Conservation (phyloP, 1,140 invertebrate genomes). For the Drosophila equinoxialis region DNA sequence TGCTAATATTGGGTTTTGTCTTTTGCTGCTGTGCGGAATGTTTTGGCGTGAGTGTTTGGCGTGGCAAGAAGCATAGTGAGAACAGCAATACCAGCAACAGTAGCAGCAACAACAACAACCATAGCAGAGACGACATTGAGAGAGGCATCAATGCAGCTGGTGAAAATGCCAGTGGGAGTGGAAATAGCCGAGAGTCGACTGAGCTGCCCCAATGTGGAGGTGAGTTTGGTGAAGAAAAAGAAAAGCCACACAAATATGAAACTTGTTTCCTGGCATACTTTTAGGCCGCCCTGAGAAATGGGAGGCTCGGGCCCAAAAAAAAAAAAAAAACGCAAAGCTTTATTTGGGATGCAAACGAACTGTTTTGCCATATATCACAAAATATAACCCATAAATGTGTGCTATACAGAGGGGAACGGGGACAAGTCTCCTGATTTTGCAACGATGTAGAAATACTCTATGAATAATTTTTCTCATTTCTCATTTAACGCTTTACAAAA, state of each 20-base stretch:
- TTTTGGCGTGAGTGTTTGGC: slow-evolving; percentile 69
- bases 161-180: neutral
- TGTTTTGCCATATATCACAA: slow-evolving; percentile 52
- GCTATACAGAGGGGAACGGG: neutral
- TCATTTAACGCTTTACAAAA: too few species aligned
- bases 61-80: slow-evolving; percentile 56
- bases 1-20: slow-evolving; percentile 72
- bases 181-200: slow-evolving; percentile 2
- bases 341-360: slow-evolving; percentile 13
- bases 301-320: neutral
- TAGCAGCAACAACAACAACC: neutral
- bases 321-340: neutral
- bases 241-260: slow-evolving; percentile 16
- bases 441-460: neutral
- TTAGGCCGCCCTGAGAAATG: slow-evolving; percentile 58
- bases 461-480: neutral
- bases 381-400: slow-evolving; percentile 39
- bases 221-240: slow-evolving; percentile 43
- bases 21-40: slow-evolving; percentile 77
- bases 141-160: slow-evolving; percentile 1
- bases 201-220: slow-evolving; percentile 47
- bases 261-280: slow-evolving; percentile 68
- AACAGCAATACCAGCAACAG: neutral
- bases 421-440: neutral
- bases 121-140: slow-evolving; percentile 13